Evolutionary conservation across 2,797 vertebrate species (phyloP), one percentile per base, ranked within the genome.

Genomic region (Phrynocephalus forsythii): DNA sequence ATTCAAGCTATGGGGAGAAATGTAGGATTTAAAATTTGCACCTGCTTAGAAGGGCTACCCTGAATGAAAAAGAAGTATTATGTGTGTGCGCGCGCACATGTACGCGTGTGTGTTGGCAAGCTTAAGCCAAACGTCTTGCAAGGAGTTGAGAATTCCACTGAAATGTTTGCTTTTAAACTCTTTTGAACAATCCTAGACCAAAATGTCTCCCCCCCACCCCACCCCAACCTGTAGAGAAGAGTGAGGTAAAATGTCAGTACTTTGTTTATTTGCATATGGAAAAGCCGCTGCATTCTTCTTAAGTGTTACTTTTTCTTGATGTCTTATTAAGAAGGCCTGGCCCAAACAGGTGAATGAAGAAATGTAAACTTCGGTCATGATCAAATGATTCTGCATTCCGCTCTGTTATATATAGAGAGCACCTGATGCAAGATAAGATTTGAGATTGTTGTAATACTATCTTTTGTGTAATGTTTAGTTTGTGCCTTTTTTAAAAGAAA

Each of bases 251-350:
- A 52, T 68, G 26, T 26, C 33, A 56, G 11, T 24, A 79, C n/a
- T 86, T 76, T 52, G 72, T 26, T 30, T 30, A 24, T 24, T 52
- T 81, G 26, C 13, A 38, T n/a, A 8, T 44, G 56, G 30, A 86
- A 84, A 48, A 56, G n/a, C 72, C 28, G 20, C 38, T 79, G 50
- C 11, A 83, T 33, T 72, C 82, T 0, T 0, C 82, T 68, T 69
- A 26, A 63, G 88, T 78, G 85, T 68, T 66, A 80, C 73, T 90
- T 75, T 63, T 52, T n/a, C 79, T 22, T 44, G 79, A 87, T 86
- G 26, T 86, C 86, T 87, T 84, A 91, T 15, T 75, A 69, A 28
- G 63, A 30, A 89, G 88, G 48, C 9, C 82, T 38, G 56, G 5
- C 80, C 30, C 22, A 8, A 0, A 3, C n/a, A 87, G 52, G 30